A percentile compares a stretch with the other conserved stretches of the same genome.
These are phyloP conservation scores for Heliconius hermathena DNA, from an alignment of 1,140 invertebrate species.

Conservation along the genomic window DNA sequence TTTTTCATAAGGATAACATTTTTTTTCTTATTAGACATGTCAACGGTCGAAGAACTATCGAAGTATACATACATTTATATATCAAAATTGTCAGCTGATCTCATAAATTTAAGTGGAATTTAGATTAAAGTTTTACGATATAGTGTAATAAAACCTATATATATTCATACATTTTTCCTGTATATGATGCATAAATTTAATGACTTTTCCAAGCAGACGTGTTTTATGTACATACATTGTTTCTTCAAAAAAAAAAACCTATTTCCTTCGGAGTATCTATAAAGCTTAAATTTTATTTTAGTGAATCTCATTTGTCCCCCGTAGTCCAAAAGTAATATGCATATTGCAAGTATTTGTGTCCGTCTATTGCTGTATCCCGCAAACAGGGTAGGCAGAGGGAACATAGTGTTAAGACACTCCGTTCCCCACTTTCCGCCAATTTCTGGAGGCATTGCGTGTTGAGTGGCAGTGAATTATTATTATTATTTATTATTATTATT, in stretches of 20 bases:
- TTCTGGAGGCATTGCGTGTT: no score
- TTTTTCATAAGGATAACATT: neutral
- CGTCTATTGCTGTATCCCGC: no score
- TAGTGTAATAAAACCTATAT: neutral
- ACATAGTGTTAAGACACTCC: no score
- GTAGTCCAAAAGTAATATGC: no score
- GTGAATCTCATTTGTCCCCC: neutral
- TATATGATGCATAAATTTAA: conserved; percentile 1
- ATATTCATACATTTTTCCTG: neutral
- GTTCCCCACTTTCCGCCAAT: no score
- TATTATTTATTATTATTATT: no score
- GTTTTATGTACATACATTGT: conserved; percentile 1
- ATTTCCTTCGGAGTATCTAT: neutral
- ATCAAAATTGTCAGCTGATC: conserved; percentile 1
- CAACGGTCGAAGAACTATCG: neutral
- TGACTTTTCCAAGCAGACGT: neutral
- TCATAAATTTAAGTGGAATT: neutral
- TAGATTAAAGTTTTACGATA: conserved; percentile 7
- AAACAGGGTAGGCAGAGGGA: no score
- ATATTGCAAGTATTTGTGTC: no score
- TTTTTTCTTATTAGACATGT: neutral
- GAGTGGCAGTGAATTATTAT: no score
- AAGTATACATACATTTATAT: neutral
- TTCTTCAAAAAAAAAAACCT: neutral
- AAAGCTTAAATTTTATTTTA: neutral